Evolutionary conservation across 2,797 vertebrate genomes (phyloP), one percentile per base, ranked within the genome.

Genomic region (Phylloscopus collybita): DNA sequence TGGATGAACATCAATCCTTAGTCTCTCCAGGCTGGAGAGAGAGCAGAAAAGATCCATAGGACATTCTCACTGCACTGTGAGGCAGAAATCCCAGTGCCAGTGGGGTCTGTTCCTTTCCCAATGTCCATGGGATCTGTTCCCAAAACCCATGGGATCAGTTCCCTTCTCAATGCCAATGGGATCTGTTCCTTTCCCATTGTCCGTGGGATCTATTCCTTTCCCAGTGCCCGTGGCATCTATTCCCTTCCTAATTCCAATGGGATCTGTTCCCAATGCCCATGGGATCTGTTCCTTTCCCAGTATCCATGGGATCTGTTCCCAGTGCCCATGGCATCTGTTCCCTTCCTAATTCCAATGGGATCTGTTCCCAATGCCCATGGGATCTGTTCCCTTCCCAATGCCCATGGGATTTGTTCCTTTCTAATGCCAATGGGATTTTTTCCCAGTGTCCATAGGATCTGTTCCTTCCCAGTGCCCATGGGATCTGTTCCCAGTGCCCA

Each of bases 51-150:
- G 22, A 11, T 18, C 34, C 5, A 1, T 16, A 10, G 57, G 66
- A 27, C 2, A 4, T 50, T 57, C 15, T 34, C 49, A 38, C 16
- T 11, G 2, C 5, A 2, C 30, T 17, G 0, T 0, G 2, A 49
- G 30, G 51, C 57, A 79, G 54, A 79, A 79, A 62, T 71, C 32
- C 61, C 56, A 26, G 0, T 25, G 34, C 40, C 38, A 3, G 1
- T 25, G 42, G 70, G 40, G 57, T 72, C 30, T 54, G 69, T 32
- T 32, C 50, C 60, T 12, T 40, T 38, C 36, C 36, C 11, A 30
- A 0, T 38, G 5, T 5, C 34, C 11, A 3, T 34, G 25, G 66
- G 47, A 51, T 51, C 32, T 61, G 59, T 40, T 40, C 25, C 56
- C 23, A 32, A 0, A 40, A 8, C 5, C 49, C 16, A 10, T 23